Evolutionary conservation across 2,113 vertebrate genomes (phyloP), one percentile per base, ranked within the genome.

Genomic region (Sylvia atricapilla): DNA sequence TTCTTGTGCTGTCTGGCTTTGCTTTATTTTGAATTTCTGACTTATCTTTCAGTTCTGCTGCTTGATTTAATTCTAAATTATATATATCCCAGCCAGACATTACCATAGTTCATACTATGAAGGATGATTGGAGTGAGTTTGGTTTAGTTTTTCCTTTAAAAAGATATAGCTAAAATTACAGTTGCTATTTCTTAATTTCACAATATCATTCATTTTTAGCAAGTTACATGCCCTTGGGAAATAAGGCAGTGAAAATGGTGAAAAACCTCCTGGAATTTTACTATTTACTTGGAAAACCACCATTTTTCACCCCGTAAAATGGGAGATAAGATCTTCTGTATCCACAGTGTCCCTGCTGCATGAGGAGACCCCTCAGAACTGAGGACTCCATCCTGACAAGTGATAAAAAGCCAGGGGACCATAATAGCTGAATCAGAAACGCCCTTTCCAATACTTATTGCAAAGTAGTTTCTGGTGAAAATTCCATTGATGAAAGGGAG

Each of bases 21-120:
- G 58, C 21, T 63, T 73, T 49, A 66, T 77, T 89, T 85, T 87
- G n/a, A 68, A 49, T 91, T 76, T 93, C 30, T 91, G 37, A 37
- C 27, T 73, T 82, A 55, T 67, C 76, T 87, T 79, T 81, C 67
- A 63, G n/a, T 37, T 76, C 37, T 73, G 30, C 9, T 10, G 1
- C 85, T 87, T 95, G 49, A 93, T 87, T 89, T 93, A 83, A 90
- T 91, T 18, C 17, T 69, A 31, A 46, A 49, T 87, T 43, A 43
- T 22, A n/a, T 41, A 20, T n/a, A 27, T 73, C 21, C 15, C 63
- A 83, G 39, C 49, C 62, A 95, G 46, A 76, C 5, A 79, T 73
- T 85, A 33, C 30, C 9, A 33, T 22, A 50, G 49, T 27, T 85
- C 44, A 30, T 41, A 19, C 7, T 69, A 25, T 78, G 85, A 35